Evolutionary conservation across 2,113 vertebrate genomes (phyloP), one percentile per base, ranked within the genome.

Genomic region (Rana temporaria): DNA sequence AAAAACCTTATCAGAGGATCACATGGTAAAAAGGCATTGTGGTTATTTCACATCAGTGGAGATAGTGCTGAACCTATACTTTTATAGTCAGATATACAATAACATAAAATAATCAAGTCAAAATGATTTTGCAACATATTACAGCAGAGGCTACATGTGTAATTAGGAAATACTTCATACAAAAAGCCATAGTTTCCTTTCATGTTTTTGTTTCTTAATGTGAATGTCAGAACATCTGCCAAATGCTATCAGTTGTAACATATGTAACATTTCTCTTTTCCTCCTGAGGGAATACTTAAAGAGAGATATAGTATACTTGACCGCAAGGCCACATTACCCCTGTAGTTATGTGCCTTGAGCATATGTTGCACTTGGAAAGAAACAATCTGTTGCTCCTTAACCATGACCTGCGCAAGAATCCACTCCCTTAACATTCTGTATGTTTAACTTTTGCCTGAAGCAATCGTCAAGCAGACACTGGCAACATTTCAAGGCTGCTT

Each of bases 401-500:
- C 26, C 70, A 32, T n/a, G 70, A 57, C 70, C 70, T 57, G 11
- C 17, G 19, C 17, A 73, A 57, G 9, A 32, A 57, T 24, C 1
- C 7, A 26, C 24, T 73, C 6, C 24, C 24, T 73, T 57, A 73
- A 55, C 70, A 73, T 73, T 73, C 17, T 19, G 22, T 34, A 72
- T 24, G 18, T 11, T 18, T 32, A 57, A 19, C 22, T 57, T 34
- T 73, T 73, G 70, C 70, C 52, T 73, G 70, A 34, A 73, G 70
- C 70, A 73, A 53, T 53, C 70, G 26, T 73, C 16, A n/a, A 7
- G 57, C 26, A 73, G 53, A 56, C 53, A n/a, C n/a, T 73, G 53
- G 70, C 53, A 56, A 52, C 18, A 73, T 14, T 57, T 73, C 70
- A 73, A 73, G 53, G 70, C 53, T 19, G n/a, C 30, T 73, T 57